Evolutionary conservation across 2,797 vertebrate species (phyloP).

Genomic region (Pristis pectinata): DNA sequence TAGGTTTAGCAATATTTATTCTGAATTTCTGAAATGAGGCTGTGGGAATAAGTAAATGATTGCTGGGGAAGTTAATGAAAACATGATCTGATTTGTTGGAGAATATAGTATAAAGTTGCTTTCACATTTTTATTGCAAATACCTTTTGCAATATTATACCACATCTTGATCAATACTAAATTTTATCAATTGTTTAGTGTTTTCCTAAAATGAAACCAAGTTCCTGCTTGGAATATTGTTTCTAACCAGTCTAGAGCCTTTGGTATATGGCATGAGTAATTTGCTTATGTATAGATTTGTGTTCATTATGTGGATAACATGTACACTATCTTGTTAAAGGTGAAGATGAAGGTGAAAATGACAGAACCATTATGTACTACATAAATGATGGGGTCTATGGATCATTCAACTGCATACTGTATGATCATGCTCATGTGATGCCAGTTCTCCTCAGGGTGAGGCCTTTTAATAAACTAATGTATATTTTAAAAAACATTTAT

Average conservation of each 20-base stretch:
- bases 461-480: not conserved
- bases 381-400: conserved; percentile 96
- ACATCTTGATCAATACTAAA: too few relatives aligned
- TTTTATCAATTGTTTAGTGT: too few relatives aligned
- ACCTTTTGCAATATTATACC: too few relatives aligned
- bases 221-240: too few relatives aligned
- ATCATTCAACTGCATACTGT: conserved; percentile 93
- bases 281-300: not conserved
- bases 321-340: conserved; percentile 57
- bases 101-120: too few relatives aligned
- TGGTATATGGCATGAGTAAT: not conserved
- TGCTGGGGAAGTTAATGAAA: too few relatives aligned
- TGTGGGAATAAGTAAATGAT: not conserved
- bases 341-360: conserved; percentile 72
- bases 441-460: conserved; percentile 80
- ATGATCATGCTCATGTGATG: conserved; percentile 83
- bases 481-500: not conserved
- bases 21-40: not conserved
- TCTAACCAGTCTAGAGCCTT: too few relatives aligned
- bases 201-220: too few relatives aligned
- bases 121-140: too few relatives aligned
- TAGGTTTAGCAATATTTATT: not conserved
- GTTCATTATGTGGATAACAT: not conserved
- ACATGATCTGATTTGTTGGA: too few relatives aligned
- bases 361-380: conserved; percentile 91